A percentile compares a stretch with the other conserved stretches of the same genome.
These are phyloP conservation scores for Epistrophe grossulariae DNA, from an alignment of 2,888 invertebrate species.

Conservation along the genomic window DNA sequence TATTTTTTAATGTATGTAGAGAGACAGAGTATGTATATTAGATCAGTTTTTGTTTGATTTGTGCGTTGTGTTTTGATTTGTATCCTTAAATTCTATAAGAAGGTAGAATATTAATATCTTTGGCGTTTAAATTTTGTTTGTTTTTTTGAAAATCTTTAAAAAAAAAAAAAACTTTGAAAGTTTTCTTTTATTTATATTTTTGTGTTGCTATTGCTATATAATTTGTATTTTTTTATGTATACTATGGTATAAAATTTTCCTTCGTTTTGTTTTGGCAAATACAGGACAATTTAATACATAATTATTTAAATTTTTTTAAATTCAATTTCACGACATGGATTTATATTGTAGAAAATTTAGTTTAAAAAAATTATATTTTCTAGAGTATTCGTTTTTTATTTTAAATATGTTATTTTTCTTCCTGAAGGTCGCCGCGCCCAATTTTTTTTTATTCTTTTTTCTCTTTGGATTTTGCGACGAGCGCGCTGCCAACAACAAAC, in stretches of 20 bases:
- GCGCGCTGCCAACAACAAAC: conserved; percentile 81
- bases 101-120: conserved; percentile 65
- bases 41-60: conserved; percentile 72
- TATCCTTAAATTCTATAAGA: conserved; percentile 69
- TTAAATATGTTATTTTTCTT: conserved; percentile 56
- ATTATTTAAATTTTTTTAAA: conserved; percentile 15
- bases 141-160: conserved; percentile 51
- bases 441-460: conserved; percentile 77
- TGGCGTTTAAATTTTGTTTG: conserved; percentile 49
- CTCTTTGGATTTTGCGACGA: conserved; percentile 77
- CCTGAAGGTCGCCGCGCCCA: conserved; percentile 83
- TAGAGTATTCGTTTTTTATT: conserved; percentile 51
- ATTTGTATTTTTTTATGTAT: conserved; percentile 67
- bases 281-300: conserved; percentile 6
- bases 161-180: conserved; percentile 38
- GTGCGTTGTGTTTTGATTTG: conserved; percentile 76
- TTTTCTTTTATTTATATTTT: conserved; percentile 40
- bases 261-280: conserved; percentile 65
- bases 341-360: conserved; percentile 17
- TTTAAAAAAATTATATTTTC: conserved; percentile 46
- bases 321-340: conserved; percentile 57
- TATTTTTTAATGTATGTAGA: conserved; percentile 26
- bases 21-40: conserved; percentile 57
- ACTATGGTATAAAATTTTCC: conserved; percentile 60
- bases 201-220: conserved; percentile 68